Evolutionary conservation across 2,888 invertebrate species (phyloP), one percentile per base, ranked within the genome.

Genomic region (Sclerodermus sp.): DNA sequence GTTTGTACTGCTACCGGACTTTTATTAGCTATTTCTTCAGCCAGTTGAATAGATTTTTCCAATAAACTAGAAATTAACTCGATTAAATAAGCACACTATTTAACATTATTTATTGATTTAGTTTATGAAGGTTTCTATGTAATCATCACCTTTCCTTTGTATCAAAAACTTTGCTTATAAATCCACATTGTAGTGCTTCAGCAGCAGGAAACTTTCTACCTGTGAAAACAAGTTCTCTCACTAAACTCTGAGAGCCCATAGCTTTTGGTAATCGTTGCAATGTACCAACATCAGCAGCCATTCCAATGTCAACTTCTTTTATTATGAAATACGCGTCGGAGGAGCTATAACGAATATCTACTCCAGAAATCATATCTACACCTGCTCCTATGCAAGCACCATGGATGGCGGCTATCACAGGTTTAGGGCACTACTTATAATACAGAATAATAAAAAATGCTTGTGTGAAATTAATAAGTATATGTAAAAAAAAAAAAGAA

Each of bases 261-360:
- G 92, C 80, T 81, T 93, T 96, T 1, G 97, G 97, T 13, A 99
- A 79, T 55, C 97, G 84, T 76, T 98, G 98, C 34, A 99, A 79
- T 0, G 91, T 88, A 0, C 99, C 99, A 0, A 98, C 91, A 81
- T 99, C 99, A 2, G 98, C 95, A 2, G 97, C 95, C 78, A 99
- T 81, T 0, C 98, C 98, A 46, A 89, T 81, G 32, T 87, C 87
- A 0, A 88, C 85, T 80, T 96, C 95, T 79, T 96, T 96, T 1
- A 98, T 87, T 80, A 90, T 88, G 73, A 96, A 96, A 85, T 88
- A 91, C 1, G 97, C 89, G 78, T 97, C 96, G 67, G 86, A 81
- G 0, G 94, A 87, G 71, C 93, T 94, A 70, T 93, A 94, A 53
- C 96, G 85, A 59, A 99, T 91, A 78, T 99, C 99, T 45, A 93